phyloP scores from a whole-genome alignment of 2,113 vertebrate species.

The Platycercus adscitus region DNA sequence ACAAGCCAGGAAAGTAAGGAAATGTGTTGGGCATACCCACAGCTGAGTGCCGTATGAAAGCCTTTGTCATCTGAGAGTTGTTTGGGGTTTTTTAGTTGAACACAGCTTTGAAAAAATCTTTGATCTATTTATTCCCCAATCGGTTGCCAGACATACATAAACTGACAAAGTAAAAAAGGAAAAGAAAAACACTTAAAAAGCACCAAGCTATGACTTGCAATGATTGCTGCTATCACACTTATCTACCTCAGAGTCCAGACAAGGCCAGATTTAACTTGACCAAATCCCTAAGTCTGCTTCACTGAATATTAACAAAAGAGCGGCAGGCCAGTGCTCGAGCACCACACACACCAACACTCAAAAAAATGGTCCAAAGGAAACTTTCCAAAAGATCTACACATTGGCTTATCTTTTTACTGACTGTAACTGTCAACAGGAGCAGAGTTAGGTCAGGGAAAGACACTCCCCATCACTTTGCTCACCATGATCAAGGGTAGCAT shows the following conservation, averaged over 20 bases:
- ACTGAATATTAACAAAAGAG: neutral
- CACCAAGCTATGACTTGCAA: neutral
- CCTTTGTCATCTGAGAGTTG: neutral
- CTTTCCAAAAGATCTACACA: neutral
- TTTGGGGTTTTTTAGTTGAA: neutral
- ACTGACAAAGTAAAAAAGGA: neutral
- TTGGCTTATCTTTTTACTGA: neutral
- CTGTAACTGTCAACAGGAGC: neutral
- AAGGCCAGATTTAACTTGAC: neutral
- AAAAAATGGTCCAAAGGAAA: neutral
- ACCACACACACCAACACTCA: neutral
- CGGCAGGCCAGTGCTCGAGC: neutral
- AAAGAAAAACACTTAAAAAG: neutral
- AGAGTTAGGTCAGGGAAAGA: neutral
- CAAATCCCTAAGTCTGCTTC: neutral
- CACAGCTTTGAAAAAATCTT: neutral
- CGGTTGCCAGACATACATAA: neutral
- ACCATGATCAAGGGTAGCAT: neutral
- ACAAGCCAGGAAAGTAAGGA: neutral
- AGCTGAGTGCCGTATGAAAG: neutral
- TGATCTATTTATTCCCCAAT: constrained; percentile 15
- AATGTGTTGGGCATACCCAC: neutral
- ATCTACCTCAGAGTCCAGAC: neutral
- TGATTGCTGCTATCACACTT: neutral
- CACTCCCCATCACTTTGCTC: neutral